Base-by-base conservation (phyloP, 2,113 vertebrate genomes). In the Atractosteus spatula region DNA sequence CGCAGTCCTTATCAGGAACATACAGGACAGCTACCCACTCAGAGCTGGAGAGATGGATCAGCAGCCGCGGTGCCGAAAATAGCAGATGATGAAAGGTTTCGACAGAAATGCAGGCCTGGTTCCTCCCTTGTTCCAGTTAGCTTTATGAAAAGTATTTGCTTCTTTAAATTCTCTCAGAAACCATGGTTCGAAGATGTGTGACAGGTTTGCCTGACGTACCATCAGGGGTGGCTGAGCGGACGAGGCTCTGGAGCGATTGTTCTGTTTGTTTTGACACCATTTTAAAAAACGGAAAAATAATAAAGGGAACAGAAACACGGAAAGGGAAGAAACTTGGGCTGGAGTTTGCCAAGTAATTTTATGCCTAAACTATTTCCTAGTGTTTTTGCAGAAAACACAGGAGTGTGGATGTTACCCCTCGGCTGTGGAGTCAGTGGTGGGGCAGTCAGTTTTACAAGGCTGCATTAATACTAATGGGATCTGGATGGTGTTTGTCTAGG, bases 331-430 rank as follows among this genome's bases (percentile, higher is more conserved):
- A 45, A 69, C 70, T 66, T 55, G 0, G 69, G 57, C 75, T 56
- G 66, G 47, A 0, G 47, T 75, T 69, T 77, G 83, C 82, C 81
- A 84, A 85, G 84, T 83, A 76, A 84, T 76, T 82, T 83, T 81
- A 86, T 82, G 79, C 82, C 66, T 62, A 81, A 29, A 81, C 78
- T 76, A 80, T 86, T 87, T 84, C 80, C 75, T 83, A 81, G 80
- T 83, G 76, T 83, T 86, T 81, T 78, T 81, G 79, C 78, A 81
- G 77, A 86, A 83, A 83, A 82, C 83, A 78, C 75, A 69, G 76
- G 65, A 74, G 76, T 76, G 74, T 82, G 77, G 83, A 83, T 75
- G 80, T 84, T 82, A 83, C 78, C 76, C 76, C 71, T 2, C 3
- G 78, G 80, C 81, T 70, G 0, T 0, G 1, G 70, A 79, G 82